A percentile compares a stretch with the other conserved stretches of the same genome.
Evolutionary conservation across 2,113 vertebrate species (phyloP).

Genomic region (Hippotragus niger): DNA sequence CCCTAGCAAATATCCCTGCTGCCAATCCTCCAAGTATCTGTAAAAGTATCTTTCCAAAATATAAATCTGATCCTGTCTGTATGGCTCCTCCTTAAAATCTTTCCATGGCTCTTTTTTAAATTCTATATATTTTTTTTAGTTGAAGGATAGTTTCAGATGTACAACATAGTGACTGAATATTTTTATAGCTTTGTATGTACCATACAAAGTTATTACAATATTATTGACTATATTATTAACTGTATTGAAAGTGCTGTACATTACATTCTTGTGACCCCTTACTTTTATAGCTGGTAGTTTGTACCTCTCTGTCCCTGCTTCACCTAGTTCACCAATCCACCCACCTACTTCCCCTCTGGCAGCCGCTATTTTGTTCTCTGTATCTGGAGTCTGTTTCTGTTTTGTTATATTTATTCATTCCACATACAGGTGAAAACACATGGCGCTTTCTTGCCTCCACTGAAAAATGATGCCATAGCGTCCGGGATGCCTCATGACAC

Average conservation of each 20-base stretch:
- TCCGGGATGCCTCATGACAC: accelerated
- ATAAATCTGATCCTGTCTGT: background rate
- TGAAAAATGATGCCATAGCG: background rate
- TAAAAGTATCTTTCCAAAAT: background rate
- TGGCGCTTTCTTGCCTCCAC: background rate
- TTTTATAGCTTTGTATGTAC: background rate
- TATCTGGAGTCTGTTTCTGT: background rate
- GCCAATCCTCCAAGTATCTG: background rate
- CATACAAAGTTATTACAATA: background rate
- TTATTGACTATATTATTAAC: background rate
- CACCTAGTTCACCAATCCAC: background rate
- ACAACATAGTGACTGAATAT: background rate
- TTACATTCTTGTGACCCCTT: background rate
- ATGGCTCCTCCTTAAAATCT: background rate
- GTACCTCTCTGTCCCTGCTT: background rate
- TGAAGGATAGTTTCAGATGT: background rate
- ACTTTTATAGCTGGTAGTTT: background rate
- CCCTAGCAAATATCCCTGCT: background rate
- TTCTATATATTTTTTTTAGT: background rate
- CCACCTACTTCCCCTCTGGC: background rate
- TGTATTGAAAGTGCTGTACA: background rate
- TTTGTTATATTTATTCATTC: background rate
- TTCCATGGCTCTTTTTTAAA: background rate
- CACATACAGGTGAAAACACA: background rate
- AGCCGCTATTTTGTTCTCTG: background rate